Conservation (phyloP, 2,888 invertebrate genomes). For the Nephrocerus scutellatus region DNA sequence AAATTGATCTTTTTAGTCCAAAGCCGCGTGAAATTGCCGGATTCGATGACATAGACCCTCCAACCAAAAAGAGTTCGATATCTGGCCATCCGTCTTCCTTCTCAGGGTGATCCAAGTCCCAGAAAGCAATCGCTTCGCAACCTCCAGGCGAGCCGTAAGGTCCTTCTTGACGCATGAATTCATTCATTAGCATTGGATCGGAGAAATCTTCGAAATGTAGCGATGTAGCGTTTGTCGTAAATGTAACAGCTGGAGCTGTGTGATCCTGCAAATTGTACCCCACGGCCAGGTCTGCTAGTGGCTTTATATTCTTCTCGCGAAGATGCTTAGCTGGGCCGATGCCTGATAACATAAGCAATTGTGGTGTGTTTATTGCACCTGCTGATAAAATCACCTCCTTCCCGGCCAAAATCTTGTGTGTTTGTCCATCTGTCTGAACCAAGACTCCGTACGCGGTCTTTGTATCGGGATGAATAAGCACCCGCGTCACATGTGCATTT, state of each 20-base stretch:
- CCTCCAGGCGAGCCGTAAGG: conserved; percentile 53
- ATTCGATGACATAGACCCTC: conserved; percentile 49
- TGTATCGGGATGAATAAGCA: conserved; percentile 50
- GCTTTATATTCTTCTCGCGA: conserved; percentile 50
- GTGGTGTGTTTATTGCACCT: conserved; percentile 74
- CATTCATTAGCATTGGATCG: conserved; percentile 34
- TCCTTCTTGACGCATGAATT: conserved; percentile 43
- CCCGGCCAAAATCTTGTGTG: conserved; percentile 50
- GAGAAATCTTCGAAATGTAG: conserved; percentile 42
- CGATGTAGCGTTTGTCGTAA: conserved; percentile 49
- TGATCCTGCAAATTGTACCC: conserved; percentile 61
- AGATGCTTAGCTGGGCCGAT: conserved; percentile 58
- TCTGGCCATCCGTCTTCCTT: conserved; percentile 56
- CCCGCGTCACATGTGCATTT: conserved; percentile 51
- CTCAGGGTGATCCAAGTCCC: conserved; percentile 53
- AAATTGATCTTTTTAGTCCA: conserved; percentile 48
- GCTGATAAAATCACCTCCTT: conserved; percentile 68
- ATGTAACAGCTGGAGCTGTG: conserved; percentile 62
- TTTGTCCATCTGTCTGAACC: conserved; percentile 48
- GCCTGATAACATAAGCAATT: conserved; percentile 73
- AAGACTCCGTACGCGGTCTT: conserved; percentile 53
- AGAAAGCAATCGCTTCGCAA: conserved; percentile 58
- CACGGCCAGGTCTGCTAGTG: conserved; percentile 56
- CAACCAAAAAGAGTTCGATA: conserved; percentile 61
- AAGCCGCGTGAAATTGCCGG: conserved; percentile 47